These are phyloP conservation scores for Pantherophis vulpinus DNA, from an alignment of 2,797 vertebrate species.

Conservation along the genomic window DNA sequence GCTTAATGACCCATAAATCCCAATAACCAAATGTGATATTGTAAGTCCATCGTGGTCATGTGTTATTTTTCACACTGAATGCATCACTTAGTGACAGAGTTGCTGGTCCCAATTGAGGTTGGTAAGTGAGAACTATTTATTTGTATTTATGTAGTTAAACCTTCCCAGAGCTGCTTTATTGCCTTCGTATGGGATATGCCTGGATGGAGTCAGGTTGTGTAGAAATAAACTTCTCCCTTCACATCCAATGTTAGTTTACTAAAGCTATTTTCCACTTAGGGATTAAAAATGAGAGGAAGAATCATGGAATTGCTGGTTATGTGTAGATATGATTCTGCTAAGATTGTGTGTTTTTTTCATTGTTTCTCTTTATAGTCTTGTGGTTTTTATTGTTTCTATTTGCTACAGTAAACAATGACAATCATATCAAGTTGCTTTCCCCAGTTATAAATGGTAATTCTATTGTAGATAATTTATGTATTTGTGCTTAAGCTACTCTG, in stretches of 20 bases:
- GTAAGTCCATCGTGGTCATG: not conserved
- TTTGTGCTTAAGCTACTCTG: not conserved
- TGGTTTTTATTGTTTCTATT: not conserved
- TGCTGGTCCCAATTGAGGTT: not conserved
- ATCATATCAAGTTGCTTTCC: not conserved
- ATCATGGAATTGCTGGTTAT: not conserved
- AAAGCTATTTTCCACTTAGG: not conserved
- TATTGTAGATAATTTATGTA: not conserved
- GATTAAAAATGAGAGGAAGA: not conserved
- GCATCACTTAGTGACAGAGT: not conserved
- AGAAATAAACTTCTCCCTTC: not conserved
- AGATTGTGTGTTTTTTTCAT: not conserved
- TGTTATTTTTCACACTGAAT: not conserved
- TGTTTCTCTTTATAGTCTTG: not conserved
- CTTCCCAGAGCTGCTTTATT: not conserved
- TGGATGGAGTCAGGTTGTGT: not conserved
- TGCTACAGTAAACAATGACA: not conserved
- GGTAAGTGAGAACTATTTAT: not conserved
- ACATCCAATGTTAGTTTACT: not conserved
- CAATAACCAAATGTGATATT: not conserved
- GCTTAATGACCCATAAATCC: not conserved
- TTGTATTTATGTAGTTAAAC: not conserved
- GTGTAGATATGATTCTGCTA: not conserved
- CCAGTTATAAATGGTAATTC: not conserved
- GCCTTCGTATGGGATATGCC: not conserved